A percentile compares a stretch with the other conserved stretches of the same genome.
Evolutionary conservation across 2,888 invertebrate species (phyloP).

Genomic region (Chalcosyrphus nemorum): DNA sequence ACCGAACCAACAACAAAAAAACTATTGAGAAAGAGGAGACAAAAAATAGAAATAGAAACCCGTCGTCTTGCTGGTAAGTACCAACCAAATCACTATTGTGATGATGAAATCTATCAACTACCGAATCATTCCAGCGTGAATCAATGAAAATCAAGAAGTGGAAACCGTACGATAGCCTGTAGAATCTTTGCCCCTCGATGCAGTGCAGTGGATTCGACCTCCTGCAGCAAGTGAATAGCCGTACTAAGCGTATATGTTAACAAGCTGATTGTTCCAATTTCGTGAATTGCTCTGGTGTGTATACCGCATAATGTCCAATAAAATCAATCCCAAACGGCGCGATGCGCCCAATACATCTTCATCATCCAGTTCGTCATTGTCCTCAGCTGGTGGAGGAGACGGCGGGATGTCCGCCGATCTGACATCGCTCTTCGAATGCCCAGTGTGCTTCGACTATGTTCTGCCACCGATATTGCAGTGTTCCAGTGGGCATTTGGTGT

Average conservation of each 20-base stretch:
- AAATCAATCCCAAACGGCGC: constrained; percentile 82
- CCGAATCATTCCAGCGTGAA: constrained; percentile 25
- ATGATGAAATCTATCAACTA: neutral
- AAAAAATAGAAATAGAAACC: constrained; percentile 12
- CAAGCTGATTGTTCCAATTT: constrained; percentile 74
- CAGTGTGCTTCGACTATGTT: constrained; percentile 99
- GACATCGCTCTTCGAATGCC: constrained; percentile 96
- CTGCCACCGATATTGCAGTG: constrained; percentile 99
- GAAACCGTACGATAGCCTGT: neutral
- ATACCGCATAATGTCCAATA: constrained; percentile 80
- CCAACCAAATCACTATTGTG: neutral
- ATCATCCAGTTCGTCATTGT: constrained; percentile 81
- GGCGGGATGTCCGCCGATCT: constrained; percentile 90
- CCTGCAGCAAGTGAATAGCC: constrained; percentile 14
- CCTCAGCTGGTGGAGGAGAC: constrained; percentile 82
- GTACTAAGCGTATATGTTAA: constrained; percentile 67
- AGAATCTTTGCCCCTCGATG: constrained; percentile 40
- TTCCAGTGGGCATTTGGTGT: constrained; percentile 99
- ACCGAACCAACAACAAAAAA: constrained; percentile 15
- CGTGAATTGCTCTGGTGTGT: constrained; percentile 73
- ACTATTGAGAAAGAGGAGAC: neutral
- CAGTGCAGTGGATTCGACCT: neutral
- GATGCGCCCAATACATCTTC: constrained; percentile 82
- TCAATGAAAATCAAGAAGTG: constrained; percentile 18
- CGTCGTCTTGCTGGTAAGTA: constrained; percentile 40